These are phyloP conservation scores for Halocynthia aurantium DNA, from an alignment of 23 tunicate species.

Conservation along the genomic window DNA sequence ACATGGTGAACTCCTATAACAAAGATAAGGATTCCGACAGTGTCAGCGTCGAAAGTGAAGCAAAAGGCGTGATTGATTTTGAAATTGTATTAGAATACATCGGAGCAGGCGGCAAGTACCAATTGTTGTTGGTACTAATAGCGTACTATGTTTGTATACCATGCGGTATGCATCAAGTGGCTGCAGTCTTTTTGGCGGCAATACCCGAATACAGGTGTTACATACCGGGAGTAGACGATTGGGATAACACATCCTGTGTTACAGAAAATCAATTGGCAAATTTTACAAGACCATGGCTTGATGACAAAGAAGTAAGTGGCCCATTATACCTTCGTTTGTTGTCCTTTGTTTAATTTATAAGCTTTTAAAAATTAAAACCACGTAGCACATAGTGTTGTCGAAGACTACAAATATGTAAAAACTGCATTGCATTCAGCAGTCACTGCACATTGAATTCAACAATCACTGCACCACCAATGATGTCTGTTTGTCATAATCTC, in stretches of 20 bases:
- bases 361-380: too few relatives aligned
- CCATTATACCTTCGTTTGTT: too few relatives aligned
- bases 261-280: too few relatives aligned
- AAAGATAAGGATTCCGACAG: slow-evolving; percentile 5
- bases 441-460: too few relatives aligned
- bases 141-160: slow-evolving; percentile 80
- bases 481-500: too few relatives aligned
- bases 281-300: too few relatives aligned
- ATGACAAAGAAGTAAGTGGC: too few relatives aligned
- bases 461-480: too few relatives aligned
- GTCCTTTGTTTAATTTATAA: too few relatives aligned
- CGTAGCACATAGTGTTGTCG: too few relatives aligned
- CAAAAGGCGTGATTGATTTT: slow-evolving; percentile 32
- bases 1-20: background rate
- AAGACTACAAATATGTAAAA: too few relatives aligned
- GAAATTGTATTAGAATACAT: slow-evolving; percentile 50
- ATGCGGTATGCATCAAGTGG: slow-evolving; percentile 78
- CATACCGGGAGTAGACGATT: slow-evolving; percentile 26
- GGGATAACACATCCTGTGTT: background rate
- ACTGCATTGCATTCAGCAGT: too few relatives aligned
- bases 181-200: slow-evolving; percentile 79
- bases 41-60: background rate
- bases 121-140: slow-evolving; percentile 50
- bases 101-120: slow-evolving; percentile 75
- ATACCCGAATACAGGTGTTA: slow-evolving; percentile 56